Conservation (phyloP, 2,888 invertebrate species). For the Apantesis nais region DNA sequence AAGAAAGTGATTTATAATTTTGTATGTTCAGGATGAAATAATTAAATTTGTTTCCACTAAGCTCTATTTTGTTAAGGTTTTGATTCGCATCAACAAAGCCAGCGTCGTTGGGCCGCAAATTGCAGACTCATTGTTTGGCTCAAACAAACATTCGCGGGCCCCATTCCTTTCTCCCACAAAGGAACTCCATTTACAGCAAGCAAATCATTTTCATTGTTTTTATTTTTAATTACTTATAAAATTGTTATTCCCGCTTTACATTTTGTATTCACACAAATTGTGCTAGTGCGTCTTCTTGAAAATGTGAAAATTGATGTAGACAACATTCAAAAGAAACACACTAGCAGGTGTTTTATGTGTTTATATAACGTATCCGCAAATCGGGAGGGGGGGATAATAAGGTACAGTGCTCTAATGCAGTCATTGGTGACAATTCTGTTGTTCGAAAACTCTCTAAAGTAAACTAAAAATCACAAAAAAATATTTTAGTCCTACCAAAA, state of each 20-base stretch:
- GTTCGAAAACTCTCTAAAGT: no score
- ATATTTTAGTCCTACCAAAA: no score
- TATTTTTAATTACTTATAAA: conserved; percentile 61
- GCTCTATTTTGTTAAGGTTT: conserved; percentile 74
- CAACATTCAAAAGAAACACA: not conserved
- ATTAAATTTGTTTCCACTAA: conserved; percentile 64
- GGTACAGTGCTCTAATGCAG: no score
- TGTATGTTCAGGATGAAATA: conserved; percentile 56
- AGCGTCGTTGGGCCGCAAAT: conserved; percentile 76
- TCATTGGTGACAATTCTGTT: no score
- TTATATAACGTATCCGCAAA: no score
- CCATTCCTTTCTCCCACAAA: conserved; percentile 75
- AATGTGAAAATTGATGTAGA: not conserved
- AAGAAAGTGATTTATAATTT: conserved; percentile 44
- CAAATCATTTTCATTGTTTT: conserved; percentile 74
- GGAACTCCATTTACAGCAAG: conserved; percentile 74
- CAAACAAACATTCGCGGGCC: conserved; percentile 77
- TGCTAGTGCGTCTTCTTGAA: not conserved
- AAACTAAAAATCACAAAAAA: no score
- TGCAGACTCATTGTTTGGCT: conserved; percentile 81
- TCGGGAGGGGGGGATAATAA: no score
- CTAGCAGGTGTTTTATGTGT: not conserved
- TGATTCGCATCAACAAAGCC: conserved; percentile 78
- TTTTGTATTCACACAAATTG: conserved; percentile 22
- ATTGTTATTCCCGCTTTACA: conserved; percentile 25